Evolutionary conservation across 1,140 invertebrate genomes (phyloP), one percentile per base, ranked within the genome.

Genomic region (Carcinoscorpius rotundicauda): DNA sequence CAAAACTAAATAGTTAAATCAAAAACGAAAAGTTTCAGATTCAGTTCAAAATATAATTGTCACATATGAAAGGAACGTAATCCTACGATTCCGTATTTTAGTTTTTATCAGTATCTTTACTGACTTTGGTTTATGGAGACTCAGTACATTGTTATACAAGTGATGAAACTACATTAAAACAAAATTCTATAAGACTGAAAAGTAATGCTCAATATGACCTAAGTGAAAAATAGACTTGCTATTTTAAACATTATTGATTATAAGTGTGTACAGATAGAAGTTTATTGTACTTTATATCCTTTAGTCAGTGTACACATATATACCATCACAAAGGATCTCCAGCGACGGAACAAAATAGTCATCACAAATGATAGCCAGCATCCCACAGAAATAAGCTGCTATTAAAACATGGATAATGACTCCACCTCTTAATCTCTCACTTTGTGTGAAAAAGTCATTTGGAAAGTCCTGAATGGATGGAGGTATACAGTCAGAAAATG

Each of bases 341-440:
- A 93, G 87, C 50, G 88, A 88, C 69, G 89, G 89, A 71, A 92
- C 87, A 72, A 92, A 89, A 77, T 89, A 93, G 73, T 90, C 88
- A 77, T 92, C 89, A 79, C 89, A 92, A 69, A 92, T 88, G 72
- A 91, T 84, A 57, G 88, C 89, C 73, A 93, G 81, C 52, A 87
- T 78, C 88, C 90, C 70, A 65, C 72, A 77, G 70, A 92, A 82
- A 81, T 93, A 94, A 73, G 90, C 83, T 60, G 87, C 88, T 52
- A 88, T 82, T 68, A 90, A 75, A 65, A 89, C 82, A 78, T 95
- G 91, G 64, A 93, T 77, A 55, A 88, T 81, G 67, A 92, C 85
- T 73, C 86, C 90, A 67, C 91, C 76, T 50, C 73, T 69, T n/a
- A 55, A n/a, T 56, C 76, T 67, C 59, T 76, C 71, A 9, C 70